These are phyloP conservation scores for Drosophila suboccidentalis DNA, from an alignment of 2,888 invertebrate genomes.

Conservation along the genomic window DNA sequence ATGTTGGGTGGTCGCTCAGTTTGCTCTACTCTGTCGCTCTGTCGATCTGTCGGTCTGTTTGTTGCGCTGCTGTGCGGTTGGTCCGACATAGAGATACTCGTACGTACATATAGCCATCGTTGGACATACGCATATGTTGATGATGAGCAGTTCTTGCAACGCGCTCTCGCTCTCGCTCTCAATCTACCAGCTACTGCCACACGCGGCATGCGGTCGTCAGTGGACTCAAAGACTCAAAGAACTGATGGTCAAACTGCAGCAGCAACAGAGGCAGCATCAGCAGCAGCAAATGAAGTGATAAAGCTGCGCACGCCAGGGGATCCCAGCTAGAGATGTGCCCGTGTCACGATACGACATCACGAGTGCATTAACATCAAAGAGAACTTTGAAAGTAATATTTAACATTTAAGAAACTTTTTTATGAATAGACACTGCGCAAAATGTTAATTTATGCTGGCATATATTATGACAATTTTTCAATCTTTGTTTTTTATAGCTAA, in stretches of 20 bases:
- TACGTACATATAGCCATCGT: slow-evolving; percentile 5
- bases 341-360: not conserved
- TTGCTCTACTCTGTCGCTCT: slow-evolving; percentile 23
- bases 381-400: no score
- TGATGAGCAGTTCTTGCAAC: slow-evolving; percentile 51
- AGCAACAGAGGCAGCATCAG: slow-evolving; percentile 36
- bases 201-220: slow-evolving; percentile 80
- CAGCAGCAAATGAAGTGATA: slow-evolving; percentile 80
- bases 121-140: slow-evolving; percentile 62
- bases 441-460: no score
- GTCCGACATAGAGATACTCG: slow-evolving; percentile 38
- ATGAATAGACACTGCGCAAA: no score
- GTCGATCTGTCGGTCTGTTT: slow-evolving; percentile 59
- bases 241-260: slow-evolving; percentile 78
- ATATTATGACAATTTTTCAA: no score
- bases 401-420: no score
- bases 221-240: slow-evolving; percentile 49
- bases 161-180: slow-evolving; percentile 24
- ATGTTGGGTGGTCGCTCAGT: slow-evolving; percentile 69
- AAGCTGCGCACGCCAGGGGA: slow-evolving; percentile 78
- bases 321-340: slow-evolving; percentile 38
- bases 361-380: not conserved
- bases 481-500: no score
- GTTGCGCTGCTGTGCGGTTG: slow-evolving; percentile 67
- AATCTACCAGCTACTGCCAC: slow-evolving; percentile 65